Conservation (phyloP, 2,797 vertebrate genomes). For the Rhabdophis nuchalis region DNA sequence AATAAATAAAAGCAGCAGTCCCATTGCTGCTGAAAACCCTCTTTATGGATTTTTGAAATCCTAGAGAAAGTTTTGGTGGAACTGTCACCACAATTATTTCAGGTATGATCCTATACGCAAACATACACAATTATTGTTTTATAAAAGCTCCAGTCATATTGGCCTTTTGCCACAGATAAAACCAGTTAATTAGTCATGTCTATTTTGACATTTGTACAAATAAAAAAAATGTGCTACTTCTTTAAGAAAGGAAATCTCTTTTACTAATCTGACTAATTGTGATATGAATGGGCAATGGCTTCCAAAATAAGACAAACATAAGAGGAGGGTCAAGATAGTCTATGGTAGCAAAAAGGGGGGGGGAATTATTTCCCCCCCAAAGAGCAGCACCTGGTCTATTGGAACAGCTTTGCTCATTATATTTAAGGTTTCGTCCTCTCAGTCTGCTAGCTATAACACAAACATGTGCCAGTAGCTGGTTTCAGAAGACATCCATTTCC, state of each 20-base stretch:
- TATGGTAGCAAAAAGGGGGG: background rate
- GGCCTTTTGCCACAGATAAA: background rate
- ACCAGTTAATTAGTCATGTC: too few species aligned
- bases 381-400: background rate
- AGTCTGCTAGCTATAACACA: background rate
- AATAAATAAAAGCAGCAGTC: background rate
- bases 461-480: background rate
- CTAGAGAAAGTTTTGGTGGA: background rate
- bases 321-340: background rate
- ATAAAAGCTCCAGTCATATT: background rate
- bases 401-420: background rate
- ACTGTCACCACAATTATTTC: background rate
- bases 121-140: background rate
- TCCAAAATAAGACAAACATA: background rate
- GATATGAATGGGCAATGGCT: background rate
- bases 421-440: background rate
- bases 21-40: background rate
- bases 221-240: background rate
- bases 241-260: background rate
- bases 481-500: background rate
- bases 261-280: background rate
- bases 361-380: background rate
- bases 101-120: background rate
- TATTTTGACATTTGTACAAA: background rate
- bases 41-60: background rate